phyloP scores from a whole-genome alignment of 2,797 vertebrate species.

The Botia almorhae region DNA sequence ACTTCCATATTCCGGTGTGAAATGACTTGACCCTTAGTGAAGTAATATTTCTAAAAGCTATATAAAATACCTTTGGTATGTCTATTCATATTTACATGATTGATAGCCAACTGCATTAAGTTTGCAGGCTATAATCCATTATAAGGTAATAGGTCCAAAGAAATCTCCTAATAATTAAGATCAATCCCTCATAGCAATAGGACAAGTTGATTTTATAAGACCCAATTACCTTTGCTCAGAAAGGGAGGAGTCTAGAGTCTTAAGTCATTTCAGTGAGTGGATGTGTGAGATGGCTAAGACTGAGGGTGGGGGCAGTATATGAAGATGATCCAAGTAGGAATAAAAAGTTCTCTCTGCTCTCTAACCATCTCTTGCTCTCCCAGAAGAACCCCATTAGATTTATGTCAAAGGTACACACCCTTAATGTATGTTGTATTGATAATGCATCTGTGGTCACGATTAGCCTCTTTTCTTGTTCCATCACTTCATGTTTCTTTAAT shows the following conservation, averaged over 20 bases:
- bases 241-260: conserved; percentile 49
- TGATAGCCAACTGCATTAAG: conserved; percentile 79
- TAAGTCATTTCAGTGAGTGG: neutral
- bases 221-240: conserved; percentile 77
- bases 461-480: conserved; percentile 79
- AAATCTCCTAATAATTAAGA: conserved; percentile 84
- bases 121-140: conserved; percentile 82
- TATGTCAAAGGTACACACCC: conserved; percentile 77
- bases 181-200: conserved; percentile 82
- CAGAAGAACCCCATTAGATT: conserved; percentile 67
- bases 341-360: conserved; percentile 53
- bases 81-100: conserved; percentile 69
- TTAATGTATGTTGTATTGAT: conserved; percentile 79
- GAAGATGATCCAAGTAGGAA: conserved; percentile 76
- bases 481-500: conserved; percentile 87
- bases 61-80: conserved; percentile 69
- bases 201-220: conserved; percentile 84
- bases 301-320: conserved; percentile 64
- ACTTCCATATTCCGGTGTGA: conserved; percentile 57
- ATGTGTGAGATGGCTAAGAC: neutral
- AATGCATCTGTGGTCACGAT: conserved; percentile 78
- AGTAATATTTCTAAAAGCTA: conserved; percentile 70
- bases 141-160: conserved; percentile 80
- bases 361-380: conserved; percentile 21
- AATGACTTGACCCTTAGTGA: conserved; percentile 55